Evolutionary conservation across 2,797 vertebrate genomes (phyloP).

Genomic region (Clangula hyemalis): DNA sequence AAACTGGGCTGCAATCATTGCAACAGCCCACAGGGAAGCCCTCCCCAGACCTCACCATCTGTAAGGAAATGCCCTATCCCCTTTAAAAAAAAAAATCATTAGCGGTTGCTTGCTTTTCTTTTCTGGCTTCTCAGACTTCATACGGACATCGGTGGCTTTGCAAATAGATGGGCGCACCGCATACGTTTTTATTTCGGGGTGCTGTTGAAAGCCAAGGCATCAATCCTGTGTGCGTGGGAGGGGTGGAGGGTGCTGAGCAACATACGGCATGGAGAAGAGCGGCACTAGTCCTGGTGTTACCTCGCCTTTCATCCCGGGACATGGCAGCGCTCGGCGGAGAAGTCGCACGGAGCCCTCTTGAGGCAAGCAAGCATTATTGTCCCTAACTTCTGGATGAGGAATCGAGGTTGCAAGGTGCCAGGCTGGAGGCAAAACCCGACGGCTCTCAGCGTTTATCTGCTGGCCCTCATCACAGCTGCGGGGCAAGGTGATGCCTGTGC

Average conservation of each 20-base stretch:
- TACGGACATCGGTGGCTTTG: background rate
- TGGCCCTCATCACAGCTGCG: rapidly evolving
- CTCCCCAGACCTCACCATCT: background rate
- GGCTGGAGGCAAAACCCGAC: background rate
- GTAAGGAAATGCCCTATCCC: background rate
- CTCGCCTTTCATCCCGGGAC: background rate
- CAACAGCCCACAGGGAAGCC: background rate
- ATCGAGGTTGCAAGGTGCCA: background rate
- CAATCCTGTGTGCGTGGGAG: background rate
- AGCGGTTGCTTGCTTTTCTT: background rate
- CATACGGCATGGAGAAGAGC: background rate
- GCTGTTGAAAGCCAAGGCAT: background rate
- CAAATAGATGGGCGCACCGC: background rate
- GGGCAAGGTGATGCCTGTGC: background rate
- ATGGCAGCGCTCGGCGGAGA: background rate
- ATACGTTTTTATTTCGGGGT: background rate
- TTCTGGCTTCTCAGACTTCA: background rate
- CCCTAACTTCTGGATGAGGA: background rate
- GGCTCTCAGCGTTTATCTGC: background rate
- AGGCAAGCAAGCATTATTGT: conserved; percentile 26
- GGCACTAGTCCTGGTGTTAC: background rate
- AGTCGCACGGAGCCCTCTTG: conserved; percentile 59
- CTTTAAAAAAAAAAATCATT: background rate
- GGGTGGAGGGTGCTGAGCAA: background rate
- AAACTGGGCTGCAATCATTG: background rate